Evolutionary conservation across 30 jellyfish, hydroid and myxozoan species (phyloP), one percentile per base, ranked within the genome.

Genomic region (Sanderia malayensis): DNA sequence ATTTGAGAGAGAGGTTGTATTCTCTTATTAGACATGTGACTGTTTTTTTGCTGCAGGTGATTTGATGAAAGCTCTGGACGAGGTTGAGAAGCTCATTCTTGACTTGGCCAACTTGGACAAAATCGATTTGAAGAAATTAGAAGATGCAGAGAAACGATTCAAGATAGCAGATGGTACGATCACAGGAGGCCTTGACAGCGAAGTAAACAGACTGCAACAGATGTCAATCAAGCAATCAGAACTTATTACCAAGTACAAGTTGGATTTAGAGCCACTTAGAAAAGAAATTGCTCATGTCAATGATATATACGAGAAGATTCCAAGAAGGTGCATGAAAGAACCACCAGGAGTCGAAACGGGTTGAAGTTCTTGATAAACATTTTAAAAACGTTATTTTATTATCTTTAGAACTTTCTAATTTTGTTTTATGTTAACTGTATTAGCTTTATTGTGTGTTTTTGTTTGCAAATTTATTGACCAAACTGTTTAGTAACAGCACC

Each of bases 111-210:
- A 33, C 6, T 52, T 92, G 49, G 95, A 68, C 2, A 47, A 23
- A 9, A 41, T 92, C 19, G 90, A 92, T 59, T 0, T 74, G 34
- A 85, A 92, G 45, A 74, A 71, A n/a, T 74, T 92, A 71, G 88
- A 73, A 70, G 95, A 74, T 20, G 99, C 99, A 11, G 99, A 92
- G 44, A 66, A 66, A 24, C 73, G 96, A 59, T 85, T 92, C 57
- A 69, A 75, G 34, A 46, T 34, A n/a, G 99, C 95, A 8, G 67
- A 81, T 30, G 78, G 46, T 13, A 80, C 80, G 24, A 79, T 92
- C 0, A 55, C 27, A 4, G 95, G 93, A 1, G 62, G 34, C 4
- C 64, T 84, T 21, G 79, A 94, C 44, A 29, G 27, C 13, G 99
- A 92, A 61, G 70, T 92, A 0, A 85, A 80, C n/a, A 49, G 30